These are phyloP conservation scores for Synanthedon andrenaeformis DNA, from an alignment of 2,888 invertebrate genomes.

Conservation along the genomic window DNA sequence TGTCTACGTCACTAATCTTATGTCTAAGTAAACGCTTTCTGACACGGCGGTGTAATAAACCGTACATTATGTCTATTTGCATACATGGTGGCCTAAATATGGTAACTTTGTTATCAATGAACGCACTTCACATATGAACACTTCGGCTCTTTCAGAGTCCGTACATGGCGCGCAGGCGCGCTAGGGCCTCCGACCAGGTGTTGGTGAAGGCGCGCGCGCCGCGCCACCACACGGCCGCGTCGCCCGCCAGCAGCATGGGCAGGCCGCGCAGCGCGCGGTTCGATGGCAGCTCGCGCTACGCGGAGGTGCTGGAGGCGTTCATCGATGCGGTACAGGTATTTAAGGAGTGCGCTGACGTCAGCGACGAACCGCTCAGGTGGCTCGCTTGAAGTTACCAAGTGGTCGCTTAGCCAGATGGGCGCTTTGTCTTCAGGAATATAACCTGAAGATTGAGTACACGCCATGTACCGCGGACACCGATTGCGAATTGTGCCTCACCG, in stretches of 20 bases:
- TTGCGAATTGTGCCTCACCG: conserved; percentile 19
- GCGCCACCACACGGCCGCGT: no score
- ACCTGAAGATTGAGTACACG: conserved; percentile 28
- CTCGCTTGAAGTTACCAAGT: conserved; percentile 26
- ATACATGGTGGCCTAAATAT: neutral
- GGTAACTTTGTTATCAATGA: neutral
- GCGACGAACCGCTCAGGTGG: conserved; percentile 33
- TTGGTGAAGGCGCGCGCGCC: no score
- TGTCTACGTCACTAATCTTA: neutral
- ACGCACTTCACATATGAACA: neutral
- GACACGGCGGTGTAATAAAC: neutral
- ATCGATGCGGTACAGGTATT: no score
- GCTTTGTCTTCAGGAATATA: conserved; percentile 27
- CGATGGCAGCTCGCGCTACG: no score
- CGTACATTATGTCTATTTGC: neutral
- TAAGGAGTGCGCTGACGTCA: no score
- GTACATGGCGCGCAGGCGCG: conserved; percentile 5
- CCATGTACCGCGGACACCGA: conserved; percentile 24
- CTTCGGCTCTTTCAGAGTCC: conserved; percentile 2
- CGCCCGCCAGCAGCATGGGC: no score
- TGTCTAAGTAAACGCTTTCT: neutral
- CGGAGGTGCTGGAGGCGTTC: no score
- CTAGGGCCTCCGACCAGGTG: conserved; percentile 6
- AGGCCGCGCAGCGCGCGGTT: no score
- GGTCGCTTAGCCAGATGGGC: conserved; percentile 45